Evolutionary conservation across 2,113 vertebrate genomes (phyloP), one percentile per base, ranked within the genome.

Genomic region (Hemibagrus wyckioides): DNA sequence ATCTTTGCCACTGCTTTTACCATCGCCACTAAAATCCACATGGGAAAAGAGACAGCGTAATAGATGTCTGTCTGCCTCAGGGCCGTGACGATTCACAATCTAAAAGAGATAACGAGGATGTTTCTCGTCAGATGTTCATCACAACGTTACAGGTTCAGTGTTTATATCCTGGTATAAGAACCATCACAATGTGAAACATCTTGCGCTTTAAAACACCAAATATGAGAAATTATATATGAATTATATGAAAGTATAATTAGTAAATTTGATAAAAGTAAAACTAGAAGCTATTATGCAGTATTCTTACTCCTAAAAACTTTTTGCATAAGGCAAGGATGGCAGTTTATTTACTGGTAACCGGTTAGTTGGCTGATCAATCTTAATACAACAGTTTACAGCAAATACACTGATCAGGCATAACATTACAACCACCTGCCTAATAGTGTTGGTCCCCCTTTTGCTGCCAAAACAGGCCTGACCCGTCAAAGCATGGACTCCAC

Each of bases 21-120:
- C 98, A 99, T 99, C 98, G 97, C 98, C 98, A 99, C 98, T 99
- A 93, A 99, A 99, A 98, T 99, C 98, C 96, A 99, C 98, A 95
- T 99, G 98, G 90, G 98, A 99, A 96, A 99, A 99, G 95, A 99
- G 98, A 96, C 98, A 99, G 97, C 98, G 98, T 96, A 99, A 94
- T 94, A 99, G 96, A 97, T 99, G 98, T 96, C 98, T 98, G 97
- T 99, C 98, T 98, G 98, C 98, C 96, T 99, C 98, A 89, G 98
- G 98, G 93, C 98, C 98, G 98, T 99, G 98, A 96, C 97, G 97
- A 96, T 97, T 99, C 92, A 99, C 98, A 97, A 99, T 99, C 98
- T 99, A 89, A 6, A 83, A n/a, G 57, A 48, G 4, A 91, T 9
- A 21, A 14, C n/a, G 10, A 61, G n/a, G n/a, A 65, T 23, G 50